These are phyloP conservation scores for Otus sunia DNA, from an alignment of 2,113 vertebrate genomes.

Conservation along the genomic window DNA sequence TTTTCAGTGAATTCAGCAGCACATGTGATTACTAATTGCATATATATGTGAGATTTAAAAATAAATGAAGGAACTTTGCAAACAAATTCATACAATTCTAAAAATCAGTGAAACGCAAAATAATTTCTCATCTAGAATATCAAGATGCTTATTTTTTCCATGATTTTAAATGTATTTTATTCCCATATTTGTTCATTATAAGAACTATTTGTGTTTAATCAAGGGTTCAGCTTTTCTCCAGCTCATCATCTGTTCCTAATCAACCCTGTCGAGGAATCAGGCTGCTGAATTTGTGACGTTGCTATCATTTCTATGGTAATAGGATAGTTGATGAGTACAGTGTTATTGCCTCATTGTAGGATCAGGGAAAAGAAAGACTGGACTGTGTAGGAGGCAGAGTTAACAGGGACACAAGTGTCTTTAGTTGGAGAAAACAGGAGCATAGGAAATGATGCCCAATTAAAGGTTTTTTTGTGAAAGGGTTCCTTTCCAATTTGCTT, in stretches of 20 bases:
- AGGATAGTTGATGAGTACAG: slow-evolving; percentile 15
- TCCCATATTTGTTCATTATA: slow-evolving; percentile 3
- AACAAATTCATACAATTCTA: not conserved
- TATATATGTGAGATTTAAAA: not conserved
- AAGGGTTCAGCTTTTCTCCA: slow-evolving; percentile 29
- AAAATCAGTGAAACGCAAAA: not conserved
- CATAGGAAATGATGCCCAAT: not conserved
- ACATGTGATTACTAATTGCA: not conserved
- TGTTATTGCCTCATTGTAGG: not conserved
- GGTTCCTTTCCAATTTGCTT: not conserved
- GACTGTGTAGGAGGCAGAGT: not conserved
- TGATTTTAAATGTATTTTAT: not conserved
- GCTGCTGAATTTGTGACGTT: slow-evolving; percentile 35
- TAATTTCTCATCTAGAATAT: not conserved
- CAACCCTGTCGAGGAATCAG: slow-evolving; percentile 42
- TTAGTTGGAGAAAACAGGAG: not conserved
- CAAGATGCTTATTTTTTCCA: not conserved
- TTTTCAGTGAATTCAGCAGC: not conserved
- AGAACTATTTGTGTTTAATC: slow-evolving; percentile 51
- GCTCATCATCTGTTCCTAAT: slow-evolving; percentile 55
- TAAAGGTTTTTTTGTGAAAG: slow-evolving; percentile 4
- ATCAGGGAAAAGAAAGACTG: not conserved
- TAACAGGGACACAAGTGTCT: not conserved
- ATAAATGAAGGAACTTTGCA: not conserved
- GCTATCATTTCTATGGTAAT: slow-evolving; percentile 60